A percentile compares a stretch with the other conserved stretches of the same genome.
Conservation (phyloP, 2,888 invertebrate species). For the Macaria liturata region DNA sequence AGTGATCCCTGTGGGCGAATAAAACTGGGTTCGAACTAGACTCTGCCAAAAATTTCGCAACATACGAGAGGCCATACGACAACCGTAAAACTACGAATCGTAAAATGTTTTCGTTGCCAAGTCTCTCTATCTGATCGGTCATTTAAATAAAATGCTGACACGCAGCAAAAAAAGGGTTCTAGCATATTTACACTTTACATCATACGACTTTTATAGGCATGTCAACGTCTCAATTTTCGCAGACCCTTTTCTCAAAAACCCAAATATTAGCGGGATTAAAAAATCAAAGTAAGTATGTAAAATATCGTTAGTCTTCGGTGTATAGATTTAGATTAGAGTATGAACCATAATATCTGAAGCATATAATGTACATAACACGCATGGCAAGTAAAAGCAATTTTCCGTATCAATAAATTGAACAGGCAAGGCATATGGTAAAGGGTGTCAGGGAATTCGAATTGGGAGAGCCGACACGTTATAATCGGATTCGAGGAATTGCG, state of each 20-base stretch:
- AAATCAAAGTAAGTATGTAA: too few relatives aligned
- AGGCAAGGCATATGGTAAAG: slow-evolving; percentile 8
- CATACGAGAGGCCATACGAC: slow-evolving; percentile 1
- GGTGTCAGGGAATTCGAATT: slow-evolving; percentile 19
- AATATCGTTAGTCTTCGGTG: too few relatives aligned
- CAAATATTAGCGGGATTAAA: too few relatives aligned
- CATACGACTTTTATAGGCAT: too few relatives aligned
- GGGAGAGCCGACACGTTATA: slow-evolving; percentile 13
- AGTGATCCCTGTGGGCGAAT: slow-evolving; percentile 18
- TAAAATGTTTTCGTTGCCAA: slow-evolving; percentile 17
- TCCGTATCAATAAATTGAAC: slow-evolving; percentile 29
- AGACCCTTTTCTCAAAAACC: too few relatives aligned
- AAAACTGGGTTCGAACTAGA: slow-evolving; percentile 16
- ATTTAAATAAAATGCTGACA: slow-evolving; percentile 9
- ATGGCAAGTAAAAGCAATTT: slow-evolving; percentile 28
- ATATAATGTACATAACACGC: too few relatives aligned
- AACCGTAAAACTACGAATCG: slow-evolving; percentile 17
- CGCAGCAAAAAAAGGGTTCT: slow-evolving; percentile 1
- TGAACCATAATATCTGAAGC: too few relatives aligned
- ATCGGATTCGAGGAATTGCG: slow-evolving; percentile 22
- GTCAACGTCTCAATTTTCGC: too few relatives aligned
- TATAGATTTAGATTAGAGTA: too few relatives aligned
- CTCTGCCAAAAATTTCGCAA: slow-evolving; percentile 18
- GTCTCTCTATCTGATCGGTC: slow-evolving; percentile 11
- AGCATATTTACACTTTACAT: too few relatives aligned